Percentiles rank a stretch among this genome's conserved stretches.
Conservation (phyloP, 1,140 invertebrate species). For the Oreohelix idahoensis region DNA sequence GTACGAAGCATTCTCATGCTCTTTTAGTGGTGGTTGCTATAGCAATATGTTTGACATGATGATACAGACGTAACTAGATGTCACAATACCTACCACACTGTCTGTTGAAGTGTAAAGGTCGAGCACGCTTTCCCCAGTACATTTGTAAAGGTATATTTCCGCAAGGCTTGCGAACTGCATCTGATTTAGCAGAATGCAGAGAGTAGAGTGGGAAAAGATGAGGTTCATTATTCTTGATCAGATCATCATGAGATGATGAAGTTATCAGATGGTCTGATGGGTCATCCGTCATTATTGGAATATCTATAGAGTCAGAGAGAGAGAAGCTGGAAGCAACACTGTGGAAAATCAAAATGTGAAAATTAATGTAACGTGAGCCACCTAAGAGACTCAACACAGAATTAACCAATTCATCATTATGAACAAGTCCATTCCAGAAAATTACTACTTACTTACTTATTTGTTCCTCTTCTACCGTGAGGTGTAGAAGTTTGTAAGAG, state of each 20-base stretch:
- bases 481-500: too few species aligned
- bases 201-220: constrained; percentile 65
- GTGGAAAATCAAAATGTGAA: background rate
- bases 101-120: constrained; percentile 59
- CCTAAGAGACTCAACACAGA: too few species aligned
- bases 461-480: too few species aligned
- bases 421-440: too few species aligned
- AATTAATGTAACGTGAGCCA: too few species aligned
- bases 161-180: constrained; percentile 57
- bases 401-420: too few species aligned
- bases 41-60: too few species aligned
- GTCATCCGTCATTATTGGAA: constrained; percentile 49
- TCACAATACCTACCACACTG: constrained; percentile 60
- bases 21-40: too few species aligned
- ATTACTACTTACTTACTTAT: too few species aligned
- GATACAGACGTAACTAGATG: constrained; percentile 7
- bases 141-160: constrained; percentile 63
- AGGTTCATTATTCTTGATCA: constrained; percentile 53
- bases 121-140: constrained; percentile 60
- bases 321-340: constrained; percentile 35
- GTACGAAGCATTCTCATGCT: too few species aligned
- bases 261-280: background rate
- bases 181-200: constrained; percentile 53
- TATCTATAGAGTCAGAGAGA: constrained; percentile 57
- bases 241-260: constrained; percentile 46